phyloP scores from a whole-genome alignment of 2,797 vertebrate species.

The Petrocephalus sullivani region DNA sequence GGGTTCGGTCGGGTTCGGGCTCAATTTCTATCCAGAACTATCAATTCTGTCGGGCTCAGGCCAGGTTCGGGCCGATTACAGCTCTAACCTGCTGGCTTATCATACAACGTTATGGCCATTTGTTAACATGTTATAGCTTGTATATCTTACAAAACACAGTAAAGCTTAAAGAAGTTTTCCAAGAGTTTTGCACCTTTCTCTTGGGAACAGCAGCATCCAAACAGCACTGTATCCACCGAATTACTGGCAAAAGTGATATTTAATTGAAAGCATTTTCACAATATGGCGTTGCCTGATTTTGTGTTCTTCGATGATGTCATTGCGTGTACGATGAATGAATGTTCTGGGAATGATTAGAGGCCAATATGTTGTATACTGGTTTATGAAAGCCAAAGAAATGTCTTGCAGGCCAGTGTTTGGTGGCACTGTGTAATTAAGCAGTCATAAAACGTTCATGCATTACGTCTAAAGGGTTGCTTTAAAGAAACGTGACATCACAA shows the following conservation, averaged over 20 bases:
- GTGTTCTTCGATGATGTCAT: slow-evolving; percentile 36
- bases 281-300: neutral
- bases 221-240: neutral
- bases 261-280: neutral
- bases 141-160: neutral
- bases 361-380: slow-evolving; percentile 52
- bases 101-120: neutral
- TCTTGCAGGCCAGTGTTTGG: slow-evolving; percentile 38
- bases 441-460: slow-evolving; percentile 38
- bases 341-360: slow-evolving; percentile 52
- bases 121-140: neutral
- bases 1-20: too few relatives aligned
- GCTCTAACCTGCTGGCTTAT: neutral
- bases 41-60: too few relatives aligned
- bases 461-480: slow-evolving; percentile 40
- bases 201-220: neutral
- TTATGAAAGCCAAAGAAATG: slow-evolving; percentile 45
- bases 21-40: too few relatives aligned
- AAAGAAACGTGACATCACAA: slow-evolving; percentile 37
- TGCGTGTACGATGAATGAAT: slow-evolving; percentile 40
- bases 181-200: neutral
- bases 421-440: slow-evolving; percentile 47
- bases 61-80: too few relatives aligned
- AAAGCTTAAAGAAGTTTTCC: neutral
- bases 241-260: neutral